Evolutionary conservation across 2,113 vertebrate genomes (phyloP).

Genomic region (Piprites chloris): DNA sequence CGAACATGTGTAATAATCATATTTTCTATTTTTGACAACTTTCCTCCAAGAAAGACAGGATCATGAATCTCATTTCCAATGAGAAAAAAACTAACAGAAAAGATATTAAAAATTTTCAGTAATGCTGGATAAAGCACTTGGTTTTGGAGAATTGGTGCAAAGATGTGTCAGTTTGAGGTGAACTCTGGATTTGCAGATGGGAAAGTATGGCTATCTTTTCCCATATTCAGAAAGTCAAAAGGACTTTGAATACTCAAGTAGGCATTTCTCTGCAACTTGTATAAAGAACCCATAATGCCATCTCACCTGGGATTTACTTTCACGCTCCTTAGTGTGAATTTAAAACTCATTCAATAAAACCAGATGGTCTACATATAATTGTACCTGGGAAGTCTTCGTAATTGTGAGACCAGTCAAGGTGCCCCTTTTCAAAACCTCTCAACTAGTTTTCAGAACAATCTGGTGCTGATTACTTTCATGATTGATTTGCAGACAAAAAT

Average conservation of each 20-base stretch:
- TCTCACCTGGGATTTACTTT: background rate
- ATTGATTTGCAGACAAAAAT: background rate
- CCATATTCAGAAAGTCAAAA: background rate
- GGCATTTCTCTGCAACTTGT: background rate
- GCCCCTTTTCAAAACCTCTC: background rate
- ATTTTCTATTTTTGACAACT: background rate
- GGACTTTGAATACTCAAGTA: background rate
- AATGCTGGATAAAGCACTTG: background rate
- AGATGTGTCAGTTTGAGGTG: background rate
- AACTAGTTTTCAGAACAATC: background rate
- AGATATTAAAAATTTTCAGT: background rate
- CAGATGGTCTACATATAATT: background rate
- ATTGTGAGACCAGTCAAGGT: background rate
- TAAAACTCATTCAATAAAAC: background rate
- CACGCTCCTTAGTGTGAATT: background rate
- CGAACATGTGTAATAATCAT: background rate
- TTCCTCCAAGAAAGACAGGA: background rate
- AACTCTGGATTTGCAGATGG: background rate
- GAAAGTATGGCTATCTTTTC: background rate
- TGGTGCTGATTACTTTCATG: background rate
- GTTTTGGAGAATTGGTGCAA: background rate
- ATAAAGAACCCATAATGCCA: background rate
- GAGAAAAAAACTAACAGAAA: background rate
- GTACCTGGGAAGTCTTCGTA: background rate
- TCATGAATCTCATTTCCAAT: background rate